Evolutionary conservation across 2,888 invertebrate species (phyloP), one percentile per base, ranked within the genome.

Genomic region (Scaptomyza caliginosa): DNA sequence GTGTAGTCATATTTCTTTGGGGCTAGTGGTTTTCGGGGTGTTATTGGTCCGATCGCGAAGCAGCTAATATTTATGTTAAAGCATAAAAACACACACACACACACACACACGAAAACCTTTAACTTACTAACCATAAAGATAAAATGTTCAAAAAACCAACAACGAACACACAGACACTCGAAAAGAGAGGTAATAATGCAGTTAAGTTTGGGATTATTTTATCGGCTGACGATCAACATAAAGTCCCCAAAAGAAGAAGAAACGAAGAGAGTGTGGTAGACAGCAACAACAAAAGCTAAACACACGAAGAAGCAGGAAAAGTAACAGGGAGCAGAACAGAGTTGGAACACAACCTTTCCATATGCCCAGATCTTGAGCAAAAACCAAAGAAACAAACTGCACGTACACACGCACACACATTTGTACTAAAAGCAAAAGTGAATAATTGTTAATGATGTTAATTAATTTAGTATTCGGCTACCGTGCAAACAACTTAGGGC

Each of bases 121-220:
- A 84, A 84, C 85, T 81, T 81, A 81, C 85, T 78, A 84, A 82
- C 82, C 79, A 81, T 82, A 85, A 85, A 84, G 82, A 82, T 81
- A 81, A 84, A 81, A 84, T 55, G 74, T 67, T 67, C 50, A 71
- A 77, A 64, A 71, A 49, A 52, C 45, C 13, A 24, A 46, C 48
- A 48, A 21, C 28, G 52, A 24, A 43, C 24, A 32, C 7, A 13
- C 32, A 32, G 16, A 38, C 58, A 64, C 51, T 55, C 64, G 48
- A 32, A 67, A n/a, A n/a, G 11, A 49, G 34, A 36, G 23, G 39
- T 43, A 34, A 43, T 43, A 62, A 48, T 16, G 32, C 24, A 26
- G 24, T 24, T 21, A 13, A 36, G 39, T 39, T 32, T 59, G 67
- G 72, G 58, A 67, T 62, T 68, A 80, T 76, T 74, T 80, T 76